Percentiles rank a stretch among this genome's conserved stretches.
Conservation (phyloP, 1,140 invertebrate species). For the Philotrypesis tridentata region DNA sequence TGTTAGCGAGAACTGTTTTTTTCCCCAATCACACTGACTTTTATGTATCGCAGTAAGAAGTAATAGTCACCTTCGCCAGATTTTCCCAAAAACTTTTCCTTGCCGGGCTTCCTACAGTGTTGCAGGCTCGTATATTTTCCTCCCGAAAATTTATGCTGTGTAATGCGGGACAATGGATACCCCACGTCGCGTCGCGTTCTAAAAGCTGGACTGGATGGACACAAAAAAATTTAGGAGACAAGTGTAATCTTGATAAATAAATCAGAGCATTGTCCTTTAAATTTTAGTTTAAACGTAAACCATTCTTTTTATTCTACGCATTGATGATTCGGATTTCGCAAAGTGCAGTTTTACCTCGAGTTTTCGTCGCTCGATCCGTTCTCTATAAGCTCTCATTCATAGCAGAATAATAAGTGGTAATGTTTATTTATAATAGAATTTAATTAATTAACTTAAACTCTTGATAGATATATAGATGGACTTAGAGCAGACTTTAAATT, state of each 20-base stretch:
- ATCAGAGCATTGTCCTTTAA: neutral
- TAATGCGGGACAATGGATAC: constrained; percentile 49
- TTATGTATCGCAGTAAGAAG: neutral
- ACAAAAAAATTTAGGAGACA: constrained; percentile 24
- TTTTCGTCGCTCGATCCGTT: too few species aligned
- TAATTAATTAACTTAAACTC: too few species aligned
- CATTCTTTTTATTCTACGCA: neutral
- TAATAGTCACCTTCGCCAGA: constrained; percentile 2
- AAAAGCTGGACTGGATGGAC: neutral
- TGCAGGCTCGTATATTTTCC: constrained; percentile 45
- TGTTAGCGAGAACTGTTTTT: neutral
- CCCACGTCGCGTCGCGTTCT: neutral
- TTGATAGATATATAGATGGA: too few species aligned
- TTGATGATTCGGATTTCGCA: neutral
- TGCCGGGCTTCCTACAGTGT: constrained; percentile 26
- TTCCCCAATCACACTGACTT: neutral
- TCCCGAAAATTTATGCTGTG: constrained; percentile 53
- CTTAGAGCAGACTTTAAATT: too few species aligned
- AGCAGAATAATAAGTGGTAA: too few species aligned
- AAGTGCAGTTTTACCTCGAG: too few species aligned
- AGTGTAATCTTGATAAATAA: neutral
- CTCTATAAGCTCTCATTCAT: too few species aligned
- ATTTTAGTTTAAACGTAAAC: neutral
- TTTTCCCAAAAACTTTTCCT: constrained; percentile 45
- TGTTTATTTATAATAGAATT: too few species aligned